Conservation (phyloP, 2,113 vertebrate genomes). For the Sialia sialis region DNA sequence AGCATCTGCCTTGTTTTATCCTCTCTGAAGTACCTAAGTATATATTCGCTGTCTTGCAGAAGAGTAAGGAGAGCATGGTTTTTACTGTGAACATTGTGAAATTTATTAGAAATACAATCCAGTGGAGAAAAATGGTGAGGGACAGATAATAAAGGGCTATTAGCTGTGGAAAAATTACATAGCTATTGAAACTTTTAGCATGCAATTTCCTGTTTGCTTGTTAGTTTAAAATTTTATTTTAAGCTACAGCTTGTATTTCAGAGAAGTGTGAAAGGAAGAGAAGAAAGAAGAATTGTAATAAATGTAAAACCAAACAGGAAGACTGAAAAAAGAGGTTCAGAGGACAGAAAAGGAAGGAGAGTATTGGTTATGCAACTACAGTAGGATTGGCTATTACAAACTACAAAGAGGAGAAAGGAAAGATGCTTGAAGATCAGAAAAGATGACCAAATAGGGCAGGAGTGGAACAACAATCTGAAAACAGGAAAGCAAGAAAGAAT, state of each 20-base stretch:
- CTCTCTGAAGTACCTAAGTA: background rate
- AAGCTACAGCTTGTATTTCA: background rate
- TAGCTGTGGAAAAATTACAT: background rate
- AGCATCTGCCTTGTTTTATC: background rate
- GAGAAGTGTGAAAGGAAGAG: background rate
- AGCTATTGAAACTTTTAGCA: background rate
- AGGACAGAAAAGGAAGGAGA: background rate
- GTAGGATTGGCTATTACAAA: background rate
- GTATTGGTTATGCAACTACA: background rate
- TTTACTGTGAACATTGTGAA: background rate
- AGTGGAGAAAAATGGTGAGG: background rate
- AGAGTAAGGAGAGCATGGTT: background rate
- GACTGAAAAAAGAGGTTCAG: background rate
- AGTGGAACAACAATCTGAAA: background rate
- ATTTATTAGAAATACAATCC: background rate
- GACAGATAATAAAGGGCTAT: background rate
- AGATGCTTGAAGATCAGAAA: background rate
- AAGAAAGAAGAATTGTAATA: background rate
- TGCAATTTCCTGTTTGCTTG: background rate
- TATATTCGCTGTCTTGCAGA: background rate
- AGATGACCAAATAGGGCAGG: background rate
- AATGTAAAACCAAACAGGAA: background rate
- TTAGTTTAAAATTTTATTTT: background rate
- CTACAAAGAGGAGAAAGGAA: background rate
- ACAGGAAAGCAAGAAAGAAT: background rate